A percentile compares a stretch with the other conserved stretches of the same genome.
These are phyloP conservation scores for Diuraphis noxia DNA, from an alignment of 1,140 invertebrate species.

Conservation along the genomic window DNA sequence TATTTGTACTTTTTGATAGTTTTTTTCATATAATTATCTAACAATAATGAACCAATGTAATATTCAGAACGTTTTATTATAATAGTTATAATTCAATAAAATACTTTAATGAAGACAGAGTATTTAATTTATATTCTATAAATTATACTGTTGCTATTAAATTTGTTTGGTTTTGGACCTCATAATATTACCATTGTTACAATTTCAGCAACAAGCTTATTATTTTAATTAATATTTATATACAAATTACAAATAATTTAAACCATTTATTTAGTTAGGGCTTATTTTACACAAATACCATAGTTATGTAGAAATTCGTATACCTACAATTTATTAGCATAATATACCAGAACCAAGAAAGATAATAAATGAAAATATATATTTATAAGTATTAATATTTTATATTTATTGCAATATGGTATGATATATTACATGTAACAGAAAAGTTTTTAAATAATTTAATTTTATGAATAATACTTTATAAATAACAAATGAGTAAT, in stretches of 20 bases:
- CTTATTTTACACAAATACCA: background rate
- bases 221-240: background rate
- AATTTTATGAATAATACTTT: constrained; percentile 17
- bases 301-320: background rate
- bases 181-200: no score
- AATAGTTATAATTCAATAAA: no score
- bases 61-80: no score
- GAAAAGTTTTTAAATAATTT: background rate
- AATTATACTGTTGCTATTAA: no score
- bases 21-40: no score
- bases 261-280: background rate
- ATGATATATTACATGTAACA: background rate
- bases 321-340: background rate
- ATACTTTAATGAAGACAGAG: no score
- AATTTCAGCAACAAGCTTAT: no score
- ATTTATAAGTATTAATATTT: constrained; percentile 17
- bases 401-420: background rate
- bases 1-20: no score
- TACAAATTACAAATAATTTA: background rate
- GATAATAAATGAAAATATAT: background rate
- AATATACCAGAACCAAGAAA: background rate
- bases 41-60: no score
- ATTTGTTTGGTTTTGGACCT: no score
- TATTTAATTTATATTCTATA: no score
- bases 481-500: background rate